Evolutionary conservation across 1,140 invertebrate species (phyloP), one percentile per base, ranked within the genome.

Genomic region (Vanessa atalanta): DNA sequence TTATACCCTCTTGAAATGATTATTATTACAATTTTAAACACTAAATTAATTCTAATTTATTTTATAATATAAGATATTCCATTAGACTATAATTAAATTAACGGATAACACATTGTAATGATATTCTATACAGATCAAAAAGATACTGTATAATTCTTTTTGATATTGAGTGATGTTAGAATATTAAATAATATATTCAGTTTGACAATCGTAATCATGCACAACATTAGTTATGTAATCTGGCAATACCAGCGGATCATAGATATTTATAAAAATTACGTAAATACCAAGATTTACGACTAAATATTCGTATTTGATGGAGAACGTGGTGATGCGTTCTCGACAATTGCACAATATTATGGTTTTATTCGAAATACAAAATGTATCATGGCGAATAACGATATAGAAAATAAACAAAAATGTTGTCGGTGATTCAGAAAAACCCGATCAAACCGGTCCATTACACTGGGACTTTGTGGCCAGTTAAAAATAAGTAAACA

Each of bases 371-470:
- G 37, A 63, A 70, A 47, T 15, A 57, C 51, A 60, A 70, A 48
- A 55, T 72, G 55, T 70, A 53, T 47, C 65, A 16, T 70, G 48
- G 64, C 66, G 60, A 72, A 68, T 70, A 55, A 65, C 47, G 51
- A 47, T 68, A 68, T 74, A 80, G 77, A 82, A 78, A 83, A 84
- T 75, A 82, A 83, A 85, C 67, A 77, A 84, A 84, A 80, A 79
- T 70, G 78, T 73, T 69, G 79, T 78, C 65, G 74, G 74, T 73
- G 77, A 78, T 78, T 81, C 76, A 81, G 77, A 83, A 83, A 81
- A 83, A 80, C 77, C 83, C 75, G 79, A 85, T 83, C 79, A 73
- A 84, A 88, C 85, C 85, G 87, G 87, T 89, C 82, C 85, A 82
- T 83, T 82, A 84, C 78, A 75, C 63, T 70, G 48, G 61, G 43